Conservation (phyloP, 2,888 invertebrate genomes). For the Drosophila phalerata region DNA sequence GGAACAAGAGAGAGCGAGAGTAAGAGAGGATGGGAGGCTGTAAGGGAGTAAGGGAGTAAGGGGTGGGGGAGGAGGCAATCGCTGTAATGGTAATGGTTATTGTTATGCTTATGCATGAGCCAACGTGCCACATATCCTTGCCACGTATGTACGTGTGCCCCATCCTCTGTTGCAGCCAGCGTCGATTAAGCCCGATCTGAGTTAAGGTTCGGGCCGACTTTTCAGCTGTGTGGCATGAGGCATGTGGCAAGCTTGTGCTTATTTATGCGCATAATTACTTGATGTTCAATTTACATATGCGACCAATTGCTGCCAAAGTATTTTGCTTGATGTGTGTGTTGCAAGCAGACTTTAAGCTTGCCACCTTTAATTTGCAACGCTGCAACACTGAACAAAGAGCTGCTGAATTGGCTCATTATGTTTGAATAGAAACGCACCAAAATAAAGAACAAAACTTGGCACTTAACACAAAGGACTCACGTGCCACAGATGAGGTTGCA, state of each 20-base stretch:
- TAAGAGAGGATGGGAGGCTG: not conserved
- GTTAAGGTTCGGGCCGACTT: slow-evolving; percentile 5
- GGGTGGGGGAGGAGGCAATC: not conserved
- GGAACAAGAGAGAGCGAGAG: slow-evolving; percentile 1
- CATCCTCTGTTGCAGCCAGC: not conserved
- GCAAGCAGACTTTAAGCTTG: slow-evolving; percentile 49
- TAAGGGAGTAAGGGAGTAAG: too few relatives aligned
- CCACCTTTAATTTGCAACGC: slow-evolving; percentile 35
- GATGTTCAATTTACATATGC: slow-evolving; percentile 70
- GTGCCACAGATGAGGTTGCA: slow-evolving; percentile 35
- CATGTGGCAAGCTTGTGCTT: slow-evolving; percentile 39
- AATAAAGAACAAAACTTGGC: slow-evolving; percentile 42
- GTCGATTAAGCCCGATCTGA: slow-evolving; percentile 60
- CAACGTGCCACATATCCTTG: slow-evolving; percentile 51
- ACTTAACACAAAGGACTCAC: slow-evolving; percentile 76
- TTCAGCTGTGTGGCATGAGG: not conserved
- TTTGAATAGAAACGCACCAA: slow-evolving; percentile 58
- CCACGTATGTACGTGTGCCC: slow-evolving; percentile 1
- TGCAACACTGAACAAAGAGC: slow-evolving; percentile 24
- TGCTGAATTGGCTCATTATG: slow-evolving; percentile 75
- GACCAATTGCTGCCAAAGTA: slow-evolving; percentile 51
- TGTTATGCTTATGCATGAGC: slow-evolving; percentile 76
- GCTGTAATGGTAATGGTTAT: slow-evolving; percentile 55
- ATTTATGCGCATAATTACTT: slow-evolving; percentile 78
- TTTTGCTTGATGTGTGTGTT: slow-evolving; percentile 57